These are phyloP conservation scores for Acanthosepion lycidas DNA, from an alignment of 2,888 invertebrate species.

Conservation along the genomic window DNA sequence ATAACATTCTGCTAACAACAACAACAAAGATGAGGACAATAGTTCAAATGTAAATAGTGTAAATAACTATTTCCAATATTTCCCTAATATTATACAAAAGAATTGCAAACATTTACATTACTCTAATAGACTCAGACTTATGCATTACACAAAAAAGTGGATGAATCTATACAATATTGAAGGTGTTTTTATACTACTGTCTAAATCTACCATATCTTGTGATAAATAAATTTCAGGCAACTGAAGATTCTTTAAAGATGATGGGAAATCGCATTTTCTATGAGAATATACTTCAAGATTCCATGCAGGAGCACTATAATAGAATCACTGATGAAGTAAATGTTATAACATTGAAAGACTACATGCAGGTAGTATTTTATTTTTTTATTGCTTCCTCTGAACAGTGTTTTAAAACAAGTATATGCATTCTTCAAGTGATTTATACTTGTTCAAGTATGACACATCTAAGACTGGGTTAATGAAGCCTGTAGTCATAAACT, in stretches of 20 bases:
- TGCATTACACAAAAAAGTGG: not conserved
- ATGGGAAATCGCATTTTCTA: constrained; percentile 74
- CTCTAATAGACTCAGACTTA: not conserved
- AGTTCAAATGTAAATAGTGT: too few relatives aligned
- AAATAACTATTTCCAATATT: not conserved
- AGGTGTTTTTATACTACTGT: not conserved
- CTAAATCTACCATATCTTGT: not conserved
- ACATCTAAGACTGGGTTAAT: too few relatives aligned
- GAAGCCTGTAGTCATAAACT: too few relatives aligned
- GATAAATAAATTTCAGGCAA: constrained; percentile 66
- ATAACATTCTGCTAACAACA: too few relatives aligned
- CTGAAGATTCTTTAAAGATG: constrained; percentile 70
- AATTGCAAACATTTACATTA: not conserved
- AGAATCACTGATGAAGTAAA: constrained; percentile 71
- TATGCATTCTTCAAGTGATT: too few relatives aligned
- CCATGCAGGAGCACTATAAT: constrained; percentile 66
- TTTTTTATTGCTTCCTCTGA: not conserved
- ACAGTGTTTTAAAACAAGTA: not conserved
- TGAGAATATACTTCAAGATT: constrained; percentile 72
- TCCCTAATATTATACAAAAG: not conserved
- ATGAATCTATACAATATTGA: not conserved
- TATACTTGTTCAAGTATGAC: too few relatives aligned
- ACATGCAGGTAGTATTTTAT: constrained; percentile 72
- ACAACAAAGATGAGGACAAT: too few relatives aligned
- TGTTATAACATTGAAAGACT: constrained; percentile 74